phyloP scores from a whole-genome alignment of 1,140 invertebrate genomes.

The Aphidius gifuensis region DNA sequence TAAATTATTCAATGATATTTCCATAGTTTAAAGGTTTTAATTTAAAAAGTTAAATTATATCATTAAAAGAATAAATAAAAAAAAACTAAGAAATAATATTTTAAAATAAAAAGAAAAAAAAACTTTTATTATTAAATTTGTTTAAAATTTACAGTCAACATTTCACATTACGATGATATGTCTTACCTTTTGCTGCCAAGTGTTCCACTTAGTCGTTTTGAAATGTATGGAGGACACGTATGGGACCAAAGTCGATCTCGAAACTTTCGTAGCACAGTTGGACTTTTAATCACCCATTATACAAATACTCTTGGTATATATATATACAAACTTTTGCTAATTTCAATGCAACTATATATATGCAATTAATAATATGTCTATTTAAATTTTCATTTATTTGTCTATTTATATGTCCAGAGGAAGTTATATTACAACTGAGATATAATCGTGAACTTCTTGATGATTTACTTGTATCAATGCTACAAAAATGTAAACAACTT shows the following conservation, averaged over 20 bases:
- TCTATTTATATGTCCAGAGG: conserved; percentile 32
- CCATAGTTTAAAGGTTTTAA: too few relatives aligned
- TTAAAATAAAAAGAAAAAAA: too few relatives aligned
- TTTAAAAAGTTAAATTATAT: too few relatives aligned
- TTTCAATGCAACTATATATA: too few relatives aligned
- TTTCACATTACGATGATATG: conserved; percentile 53
- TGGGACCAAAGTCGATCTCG: conserved; percentile 54
- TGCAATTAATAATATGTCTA: background rate
- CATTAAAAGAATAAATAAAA: too few relatives aligned
- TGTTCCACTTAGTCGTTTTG: conserved; percentile 48
- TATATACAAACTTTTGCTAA: background rate
- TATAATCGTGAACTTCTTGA: conserved; percentile 52
- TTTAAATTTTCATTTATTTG: conserved; percentile 1
- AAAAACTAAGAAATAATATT: too few relatives aligned
- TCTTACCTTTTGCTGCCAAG: conserved; percentile 47
- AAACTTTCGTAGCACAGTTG: conserved; percentile 49
- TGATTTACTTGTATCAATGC: conserved; percentile 48
- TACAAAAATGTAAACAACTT: conserved; percentile 46
- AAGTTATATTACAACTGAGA: conserved; percentile 49
- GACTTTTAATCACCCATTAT: conserved; percentile 48
- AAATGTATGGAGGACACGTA: conserved; percentile 50
- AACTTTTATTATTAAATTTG: background rate
- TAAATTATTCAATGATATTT: background rate
- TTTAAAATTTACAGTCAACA: conserved; percentile 41
- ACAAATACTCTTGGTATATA: conserved; percentile 45